Evolutionary conservation across 2,113 vertebrate species (phyloP).

Genomic region (Festucalex cinctus): DNA sequence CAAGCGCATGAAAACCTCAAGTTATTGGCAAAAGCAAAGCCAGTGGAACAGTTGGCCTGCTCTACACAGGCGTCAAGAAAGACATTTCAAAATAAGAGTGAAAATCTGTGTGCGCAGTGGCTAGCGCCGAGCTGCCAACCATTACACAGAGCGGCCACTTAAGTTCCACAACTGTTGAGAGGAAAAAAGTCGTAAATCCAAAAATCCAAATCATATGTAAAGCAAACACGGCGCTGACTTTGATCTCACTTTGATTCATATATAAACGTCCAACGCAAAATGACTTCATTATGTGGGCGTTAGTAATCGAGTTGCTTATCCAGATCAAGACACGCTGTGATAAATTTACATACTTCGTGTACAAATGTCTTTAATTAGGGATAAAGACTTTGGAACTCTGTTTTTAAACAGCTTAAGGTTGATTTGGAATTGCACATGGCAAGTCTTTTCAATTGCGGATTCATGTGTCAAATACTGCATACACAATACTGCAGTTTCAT

Average conservation of each 20-base stretch:
- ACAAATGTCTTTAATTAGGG: constrained; percentile 3
- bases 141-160: constrained; percentile 1
- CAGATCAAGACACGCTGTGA: constrained; percentile 32
- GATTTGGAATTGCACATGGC: neutral
- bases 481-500: neutral
- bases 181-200: constrained; percentile 18
- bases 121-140: constrained; percentile 24
- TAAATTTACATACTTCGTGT: constrained; percentile 14
- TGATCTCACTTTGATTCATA: constrained; percentile 35
- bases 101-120: constrained; percentile 26
- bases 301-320: constrained; percentile 26
- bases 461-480: neutral
- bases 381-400: neutral
- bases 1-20: constrained; percentile 38
- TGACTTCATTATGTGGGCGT: constrained; percentile 43
- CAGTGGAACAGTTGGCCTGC: constrained; percentile 46
- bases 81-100: constrained; percentile 31
- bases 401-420: neutral
- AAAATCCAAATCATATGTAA: constrained; percentile 20
- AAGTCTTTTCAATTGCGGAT: neutral
- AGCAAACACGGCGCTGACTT: constrained; percentile 18
- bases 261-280: constrained; percentile 46
- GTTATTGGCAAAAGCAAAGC: constrained; percentile 51
- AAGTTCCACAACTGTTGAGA: constrained; percentile 22
- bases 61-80: constrained; percentile 36